Percentiles rank a stretch among this genome's conserved stretches.
phyloP scores from a whole-genome alignment of 2,797 vertebrate genomes.

The Gymnothorax javanicus region DNA sequence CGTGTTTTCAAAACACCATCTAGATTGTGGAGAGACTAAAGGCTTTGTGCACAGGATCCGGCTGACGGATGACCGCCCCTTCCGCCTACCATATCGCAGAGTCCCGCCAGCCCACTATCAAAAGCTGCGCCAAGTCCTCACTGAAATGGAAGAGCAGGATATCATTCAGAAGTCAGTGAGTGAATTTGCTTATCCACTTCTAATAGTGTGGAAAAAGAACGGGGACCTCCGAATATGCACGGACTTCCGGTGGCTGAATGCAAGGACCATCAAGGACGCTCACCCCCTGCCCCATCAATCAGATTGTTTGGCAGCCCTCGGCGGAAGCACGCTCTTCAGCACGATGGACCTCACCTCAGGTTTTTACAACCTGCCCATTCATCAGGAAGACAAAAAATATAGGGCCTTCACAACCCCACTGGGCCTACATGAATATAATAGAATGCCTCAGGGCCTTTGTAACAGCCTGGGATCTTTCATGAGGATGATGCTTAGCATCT shows the following conservation, averaged over 20 bases:
- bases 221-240: slow-evolving; percentile 24
- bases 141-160: slow-evolving; percentile 32
- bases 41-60: slow-evolving; percentile 32
- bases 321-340: neutral
- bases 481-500: no score
- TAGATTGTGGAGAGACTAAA: slow-evolving; percentile 31
- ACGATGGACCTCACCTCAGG: neutral
- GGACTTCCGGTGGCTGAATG: slow-evolving; percentile 23
- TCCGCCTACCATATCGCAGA: slow-evolving; percentile 26
- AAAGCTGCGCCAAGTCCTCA: slow-evolving; percentile 15
- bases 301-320: neutral
- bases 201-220: slow-evolving; percentile 5
- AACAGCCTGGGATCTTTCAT: no score
- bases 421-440: neutral
- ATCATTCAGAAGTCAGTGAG: slow-evolving; percentile 31
- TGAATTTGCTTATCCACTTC: slow-evolving; percentile 24
- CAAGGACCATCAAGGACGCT: neutral
- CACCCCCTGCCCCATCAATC: neutral
- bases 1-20: slow-evolving; percentile 29
- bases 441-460: no score
- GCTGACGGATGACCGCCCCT: slow-evolving; percentile 32
- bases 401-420: neutral
- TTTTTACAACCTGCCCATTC: no score
- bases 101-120: slow-evolving; percentile 33
- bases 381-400: no score